Base-by-base conservation (phyloP, 2,113 vertebrate species). In the Scolopax mira region DNA sequence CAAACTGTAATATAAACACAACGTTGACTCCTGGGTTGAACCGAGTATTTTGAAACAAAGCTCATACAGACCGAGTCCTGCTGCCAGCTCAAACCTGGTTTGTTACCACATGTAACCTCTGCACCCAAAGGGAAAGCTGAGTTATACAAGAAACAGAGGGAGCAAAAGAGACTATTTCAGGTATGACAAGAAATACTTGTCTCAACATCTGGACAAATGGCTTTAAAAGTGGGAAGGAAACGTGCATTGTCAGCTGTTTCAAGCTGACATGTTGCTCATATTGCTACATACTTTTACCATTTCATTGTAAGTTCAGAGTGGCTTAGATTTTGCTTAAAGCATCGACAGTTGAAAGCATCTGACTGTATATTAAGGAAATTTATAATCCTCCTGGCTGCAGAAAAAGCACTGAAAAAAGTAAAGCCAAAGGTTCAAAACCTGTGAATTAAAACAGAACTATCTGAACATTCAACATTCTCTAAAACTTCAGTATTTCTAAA, bases 1-100 rank as follows among this genome's bases (percentile, higher is more conserved):
- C 88, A 72, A 72, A 46, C 39, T 61, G 44, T n/a, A 82, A 55
- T 10, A 85, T 19, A 44, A 93, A 73, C 37, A 23, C 7, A 3
- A 12, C 0, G 0, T 28, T 41, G 39, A 58, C 15, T 84, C 8
- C 2, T 2, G 30, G 62, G 58, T 5, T 60, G 28, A 88, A 27
- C 46, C 7, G n/a, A 62, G 48, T 27, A 33, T 57, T 84, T 21
- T 31, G 55, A 69, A 85, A 54, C 31, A 31, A 72, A 61, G 66
- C 62, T 85, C 31, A 30, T 5, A 11, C 25, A 58, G 44, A 13
- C 3, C 1, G 44, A 74, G 48, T 28, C 44, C 79, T 31, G 58
- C 72, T 57, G 83, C 71, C 81, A 92, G 13, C 37, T 83, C 42
- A n/a, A 39, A 33, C 18, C 44, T 28, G 67, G 58, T 31, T 64